These are phyloP conservation scores for Catocala fraxini DNA, from an alignment of 2,888 invertebrate species.

Conservation along the genomic window DNA sequence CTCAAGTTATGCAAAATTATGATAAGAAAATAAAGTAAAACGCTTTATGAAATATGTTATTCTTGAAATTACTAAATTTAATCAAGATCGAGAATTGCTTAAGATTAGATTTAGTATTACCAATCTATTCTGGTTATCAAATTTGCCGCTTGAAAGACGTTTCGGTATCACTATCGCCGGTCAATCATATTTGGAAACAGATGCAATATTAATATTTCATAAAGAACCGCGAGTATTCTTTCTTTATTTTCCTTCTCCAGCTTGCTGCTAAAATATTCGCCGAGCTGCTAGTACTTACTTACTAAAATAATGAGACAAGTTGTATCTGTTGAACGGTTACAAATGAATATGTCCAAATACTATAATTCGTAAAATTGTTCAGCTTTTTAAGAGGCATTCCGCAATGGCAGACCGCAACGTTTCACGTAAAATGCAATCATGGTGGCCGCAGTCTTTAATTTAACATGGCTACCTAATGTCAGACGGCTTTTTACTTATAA, in stretches of 20 bases:
- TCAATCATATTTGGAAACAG: neutral
- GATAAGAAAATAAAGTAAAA: no score
- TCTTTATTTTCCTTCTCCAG: no score
- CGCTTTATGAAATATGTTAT: no score
- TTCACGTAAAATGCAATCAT: conserved; percentile 38
- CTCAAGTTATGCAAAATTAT: no score
- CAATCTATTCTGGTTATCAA: conserved; percentile 16
- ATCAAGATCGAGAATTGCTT: neutral
- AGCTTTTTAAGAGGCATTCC: conserved; percentile 28
- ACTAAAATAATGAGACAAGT: no score
- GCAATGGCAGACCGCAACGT: conserved; percentile 27
- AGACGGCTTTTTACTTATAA: no score
- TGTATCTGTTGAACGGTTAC: no score
- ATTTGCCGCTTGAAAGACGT: conserved; percentile 26
- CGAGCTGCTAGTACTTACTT: no score
- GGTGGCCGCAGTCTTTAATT: conserved; percentile 10
- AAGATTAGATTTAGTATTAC: conserved; percentile 7
- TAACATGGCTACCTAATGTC: no score
- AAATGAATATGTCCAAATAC: conserved; percentile 12
- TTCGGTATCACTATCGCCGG: conserved; percentile 9
- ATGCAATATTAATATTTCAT: neutral
- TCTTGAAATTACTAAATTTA: no score
- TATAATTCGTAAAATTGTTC: conserved; percentile 23
- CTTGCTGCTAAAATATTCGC: no score
- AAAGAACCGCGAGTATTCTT: no score